Conservation (phyloP, 2,888 invertebrate species). For the Dyspetes luteomarginatus region DNA sequence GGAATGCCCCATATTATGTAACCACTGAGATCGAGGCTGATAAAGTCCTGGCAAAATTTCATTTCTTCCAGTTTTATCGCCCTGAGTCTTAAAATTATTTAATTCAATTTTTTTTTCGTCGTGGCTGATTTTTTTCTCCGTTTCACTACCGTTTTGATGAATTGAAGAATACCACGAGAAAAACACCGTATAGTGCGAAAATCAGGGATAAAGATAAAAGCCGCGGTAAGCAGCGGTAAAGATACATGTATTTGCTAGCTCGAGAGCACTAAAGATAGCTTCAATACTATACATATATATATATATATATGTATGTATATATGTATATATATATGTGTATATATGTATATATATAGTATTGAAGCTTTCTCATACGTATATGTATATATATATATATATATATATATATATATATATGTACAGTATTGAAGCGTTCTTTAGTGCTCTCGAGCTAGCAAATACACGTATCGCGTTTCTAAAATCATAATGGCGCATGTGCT, state of each 20-base stretch:
- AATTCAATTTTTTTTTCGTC: too few species aligned
- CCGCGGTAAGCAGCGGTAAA: too few species aligned
- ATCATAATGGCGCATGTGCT: too few species aligned
- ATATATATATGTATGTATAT: not conserved
- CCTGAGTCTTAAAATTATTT: too few species aligned
- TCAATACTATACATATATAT: slow-evolving; percentile 8
- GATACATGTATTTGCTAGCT: too few species aligned
- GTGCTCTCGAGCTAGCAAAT: too few species aligned
- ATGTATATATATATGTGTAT: not conserved
- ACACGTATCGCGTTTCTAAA: too few species aligned
- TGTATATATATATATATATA: not conserved
- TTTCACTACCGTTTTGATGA: slow-evolving; percentile 23
- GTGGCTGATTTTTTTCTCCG: slow-evolving; percentile 7
- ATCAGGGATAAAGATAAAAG: slow-evolving; percentile 69
- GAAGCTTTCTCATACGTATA: not conserved
- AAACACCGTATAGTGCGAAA: slow-evolving; percentile 52
- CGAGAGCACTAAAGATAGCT: too few species aligned
- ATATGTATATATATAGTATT: slow-evolving; percentile 22
- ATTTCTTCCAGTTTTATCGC: too few species aligned
- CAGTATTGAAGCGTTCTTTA: slow-evolving; percentile 53
- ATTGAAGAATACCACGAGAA: slow-evolving; percentile 45
- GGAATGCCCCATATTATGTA: too few species aligned
- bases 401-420: not conserved
- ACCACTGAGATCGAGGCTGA: too few species aligned
- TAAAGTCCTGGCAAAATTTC: too few species aligned